Conservation (phyloP, 2,888 invertebrate species). For the Pollenia angustigena region DNA sequence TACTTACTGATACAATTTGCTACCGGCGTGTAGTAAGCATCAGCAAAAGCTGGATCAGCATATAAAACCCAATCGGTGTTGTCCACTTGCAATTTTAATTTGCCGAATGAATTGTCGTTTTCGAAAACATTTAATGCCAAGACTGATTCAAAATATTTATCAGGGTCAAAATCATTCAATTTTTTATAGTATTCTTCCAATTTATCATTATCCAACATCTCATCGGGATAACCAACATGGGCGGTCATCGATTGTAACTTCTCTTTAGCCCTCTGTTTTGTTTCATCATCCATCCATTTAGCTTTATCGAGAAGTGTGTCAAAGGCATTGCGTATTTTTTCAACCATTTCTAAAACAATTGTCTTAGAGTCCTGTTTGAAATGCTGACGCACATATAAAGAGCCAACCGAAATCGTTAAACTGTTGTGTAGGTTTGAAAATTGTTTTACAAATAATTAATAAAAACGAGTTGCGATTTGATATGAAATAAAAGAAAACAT, state of each 20-base stretch:
- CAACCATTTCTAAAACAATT: conserved; percentile 94
- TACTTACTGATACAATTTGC: conserved; percentile 94
- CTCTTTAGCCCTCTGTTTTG: conserved; percentile 90
- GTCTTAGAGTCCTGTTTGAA: conserved; percentile 93
- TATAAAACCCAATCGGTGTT: conserved; percentile 94
- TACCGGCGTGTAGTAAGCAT: conserved; percentile 93
- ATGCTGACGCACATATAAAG: conserved; percentile 93
- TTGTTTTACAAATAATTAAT: too few species aligned
- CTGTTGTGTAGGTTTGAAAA: conserved; percentile 81
- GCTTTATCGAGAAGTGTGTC: conserved; percentile 90
- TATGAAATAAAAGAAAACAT: too few species aligned
- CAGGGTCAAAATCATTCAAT: conserved; percentile 88
- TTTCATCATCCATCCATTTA: conserved; percentile 97
- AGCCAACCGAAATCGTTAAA: conserved; percentile 90
- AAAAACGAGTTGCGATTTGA: too few species aligned
- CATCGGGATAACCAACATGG: conserved; percentile 96
- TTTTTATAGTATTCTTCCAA: conserved; percentile 91
- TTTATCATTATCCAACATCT: conserved; percentile 92
- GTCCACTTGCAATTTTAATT: conserved; percentile 91
- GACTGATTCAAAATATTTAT: conserved; percentile 90
- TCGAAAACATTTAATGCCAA: conserved; percentile 91
- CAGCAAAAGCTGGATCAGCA: conserved; percentile 92
- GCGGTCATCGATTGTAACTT: conserved; percentile 93
- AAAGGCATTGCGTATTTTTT: conserved; percentile 92
- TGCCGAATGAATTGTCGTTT: conserved; percentile 90